Evolutionary conservation across 2,888 invertebrate species (phyloP), one percentile per base, ranked within the genome.

Genomic region (Patella caerulea): DNA sequence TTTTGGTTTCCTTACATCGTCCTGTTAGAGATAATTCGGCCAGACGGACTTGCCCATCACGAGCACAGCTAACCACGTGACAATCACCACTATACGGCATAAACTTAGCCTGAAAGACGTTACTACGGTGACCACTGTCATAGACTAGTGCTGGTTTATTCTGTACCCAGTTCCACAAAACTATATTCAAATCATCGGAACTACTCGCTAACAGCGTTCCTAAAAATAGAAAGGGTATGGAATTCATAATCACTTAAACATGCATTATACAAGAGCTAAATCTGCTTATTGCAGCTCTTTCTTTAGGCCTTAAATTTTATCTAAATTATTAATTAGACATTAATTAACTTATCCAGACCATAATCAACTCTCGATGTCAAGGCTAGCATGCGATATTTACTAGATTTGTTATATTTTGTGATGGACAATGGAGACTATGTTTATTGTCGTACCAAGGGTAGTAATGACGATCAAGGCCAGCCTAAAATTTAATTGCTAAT

Each of bases 81-180:
- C 95, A 93, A 92, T 96, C 96, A 34, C 94, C 94, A 86, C 94
- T 94, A 70, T 95, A 93, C 75, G 96, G 95, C 84, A 98, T 93
- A 93, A 98, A 98, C 92, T 97, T 98, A 34, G 93, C 93, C 94
- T 97, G 97, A 92, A 98, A 98, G 76, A 98, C 96, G 90, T 98
- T 98, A 59, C 95, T 94, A 82, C 94, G 94, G 92, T 98, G 98
- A 2, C 96, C 96, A 29, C 96, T 96, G 85, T 94, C 94, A 86
- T 96, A 95, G 3, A 93, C 93, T 83, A 95, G 93, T 56, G 94
- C 91, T 2, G 94, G 93, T 81, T 94, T 94, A 76, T 95, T 95
- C 15, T 93, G 92, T 19, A 96, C 94, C 98, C 98, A 98, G 90
- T 98, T 95, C 98, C 98, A 98, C 14, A 98, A 92, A 15, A 96